Evolutionary conservation across 2,797 vertebrate species (phyloP).

Genomic region (Loriculus beryllinus): DNA sequence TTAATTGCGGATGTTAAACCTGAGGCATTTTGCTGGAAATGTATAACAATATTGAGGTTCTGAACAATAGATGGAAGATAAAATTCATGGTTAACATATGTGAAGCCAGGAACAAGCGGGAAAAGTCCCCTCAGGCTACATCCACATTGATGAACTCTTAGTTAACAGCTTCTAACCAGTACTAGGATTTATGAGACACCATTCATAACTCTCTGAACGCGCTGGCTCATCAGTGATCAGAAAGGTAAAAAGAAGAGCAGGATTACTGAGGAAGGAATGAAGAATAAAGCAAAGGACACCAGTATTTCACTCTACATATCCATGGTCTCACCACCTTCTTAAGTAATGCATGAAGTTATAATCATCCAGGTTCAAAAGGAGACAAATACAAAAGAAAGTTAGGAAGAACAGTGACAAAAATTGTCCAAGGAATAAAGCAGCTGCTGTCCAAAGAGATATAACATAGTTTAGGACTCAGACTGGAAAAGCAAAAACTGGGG

Average conservation of each 20-base stretch:
- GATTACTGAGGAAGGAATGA: background rate
- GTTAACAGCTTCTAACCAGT: background rate
- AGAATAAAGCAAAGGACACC: background rate
- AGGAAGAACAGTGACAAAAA: background rate
- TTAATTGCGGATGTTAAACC: background rate
- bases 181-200: background rate
- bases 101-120: background rate
- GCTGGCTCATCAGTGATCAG: background rate
- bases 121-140: background rate
- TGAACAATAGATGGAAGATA: background rate
- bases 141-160: background rate
- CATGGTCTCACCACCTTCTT: background rate
- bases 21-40: background rate
- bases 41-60: background rate
- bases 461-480: background rate
- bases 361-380: background rate
- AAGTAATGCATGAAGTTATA: background rate
- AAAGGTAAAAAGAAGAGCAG: background rate
- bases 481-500: background rate
- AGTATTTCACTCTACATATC: background rate
- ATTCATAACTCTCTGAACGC: background rate
- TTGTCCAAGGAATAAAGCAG: background rate
- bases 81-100: background rate
- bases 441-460: background rate
- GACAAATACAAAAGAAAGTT: background rate